Percentiles rank a stretch among this genome's conserved stretches.
These are phyloP conservation scores for Aphidius colemani DNA, from an alignment of 2,888 invertebrate species.

Conservation along the genomic window DNA sequence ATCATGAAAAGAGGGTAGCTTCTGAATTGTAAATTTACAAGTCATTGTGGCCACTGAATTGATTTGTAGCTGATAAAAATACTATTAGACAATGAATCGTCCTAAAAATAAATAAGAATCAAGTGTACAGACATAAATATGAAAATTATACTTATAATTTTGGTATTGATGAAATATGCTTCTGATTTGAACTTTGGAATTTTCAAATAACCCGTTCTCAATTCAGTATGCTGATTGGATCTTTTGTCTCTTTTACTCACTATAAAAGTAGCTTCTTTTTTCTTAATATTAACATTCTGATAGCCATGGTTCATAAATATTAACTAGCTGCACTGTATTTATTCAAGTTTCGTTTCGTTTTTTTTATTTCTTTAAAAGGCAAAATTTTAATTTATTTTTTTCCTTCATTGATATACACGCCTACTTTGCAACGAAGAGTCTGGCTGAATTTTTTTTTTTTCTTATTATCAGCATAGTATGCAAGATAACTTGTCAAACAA, in stretches of 20 bases:
- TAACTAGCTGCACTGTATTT: slow-evolving; percentile 3
- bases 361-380: not conserved
- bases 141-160: not conserved
- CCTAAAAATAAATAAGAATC: not conserved
- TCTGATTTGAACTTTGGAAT: not conserved
- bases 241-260: too few relatives aligned
- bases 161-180: not conserved
- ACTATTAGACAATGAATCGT: not conserved
- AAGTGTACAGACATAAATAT: not conserved
- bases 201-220: slow-evolving; percentile 9
- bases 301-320: slow-evolving; percentile 13
- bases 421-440: not conserved
- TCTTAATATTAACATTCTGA: slow-evolving; percentile 10
- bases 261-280: not conserved
- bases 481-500: slow-evolving; percentile 16
- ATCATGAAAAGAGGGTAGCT: not conserved
- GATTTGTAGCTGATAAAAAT: not conserved
- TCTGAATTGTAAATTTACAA: slow-evolving; percentile 2
- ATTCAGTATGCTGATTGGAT: slow-evolving; percentile 10
- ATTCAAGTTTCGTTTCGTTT: slow-evolving; percentile 1
- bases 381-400: slow-evolving; percentile 9
- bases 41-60: slow-evolving; percentile 2
- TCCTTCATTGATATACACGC: not conserved
- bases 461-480: not conserved
- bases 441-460: too few relatives aligned